phyloP scores from a whole-genome alignment of 2,113 vertebrate genomes.

The Phrynosoma blainvillii region DNA sequence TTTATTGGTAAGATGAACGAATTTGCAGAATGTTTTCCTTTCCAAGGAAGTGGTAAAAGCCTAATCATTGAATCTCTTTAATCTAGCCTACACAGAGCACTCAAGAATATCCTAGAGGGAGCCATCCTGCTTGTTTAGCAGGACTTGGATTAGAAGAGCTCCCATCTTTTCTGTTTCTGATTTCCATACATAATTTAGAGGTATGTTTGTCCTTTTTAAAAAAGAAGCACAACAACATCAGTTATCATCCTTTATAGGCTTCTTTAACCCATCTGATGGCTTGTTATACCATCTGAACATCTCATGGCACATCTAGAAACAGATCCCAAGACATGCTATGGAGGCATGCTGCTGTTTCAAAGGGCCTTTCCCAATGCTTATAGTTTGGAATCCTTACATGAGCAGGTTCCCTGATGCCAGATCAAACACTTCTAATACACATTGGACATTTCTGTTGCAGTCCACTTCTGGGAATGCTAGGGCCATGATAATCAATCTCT shows the following conservation, averaged over 20 bases:
- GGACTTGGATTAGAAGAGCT: constrained; percentile 29
- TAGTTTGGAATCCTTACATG: not conserved
- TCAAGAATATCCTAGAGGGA: constrained; percentile 40
- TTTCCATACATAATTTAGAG: constrained; percentile 46
- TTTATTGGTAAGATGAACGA: constrained; percentile 42
- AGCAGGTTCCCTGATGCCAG: not conserved
- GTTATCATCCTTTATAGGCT: constrained; percentile 26
- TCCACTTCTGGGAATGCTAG: too few species aligned
- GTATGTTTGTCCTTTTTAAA: constrained; percentile 23
- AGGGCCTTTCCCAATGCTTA: not conserved
- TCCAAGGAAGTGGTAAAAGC: constrained; percentile 46
- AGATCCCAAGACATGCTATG: not conserved
- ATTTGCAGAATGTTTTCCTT: constrained; percentile 26
- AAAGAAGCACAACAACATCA: not conserved
- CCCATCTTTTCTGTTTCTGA: not conserved
- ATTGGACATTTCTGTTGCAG: too few species aligned
- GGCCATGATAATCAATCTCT: too few species aligned
- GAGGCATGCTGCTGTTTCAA: not conserved
- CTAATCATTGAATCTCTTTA: constrained; percentile 32
- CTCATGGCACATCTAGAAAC: constrained; percentile 20
- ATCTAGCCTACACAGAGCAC: constrained; percentile 35
- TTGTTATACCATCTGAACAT: constrained; percentile 2
- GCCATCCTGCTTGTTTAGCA: constrained; percentile 33
- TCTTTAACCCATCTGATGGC: constrained; percentile 34
- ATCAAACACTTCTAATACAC: too few species aligned